Conservation (phyloP, 2,113 vertebrate genomes). For the Vireo altiloquus region DNA sequence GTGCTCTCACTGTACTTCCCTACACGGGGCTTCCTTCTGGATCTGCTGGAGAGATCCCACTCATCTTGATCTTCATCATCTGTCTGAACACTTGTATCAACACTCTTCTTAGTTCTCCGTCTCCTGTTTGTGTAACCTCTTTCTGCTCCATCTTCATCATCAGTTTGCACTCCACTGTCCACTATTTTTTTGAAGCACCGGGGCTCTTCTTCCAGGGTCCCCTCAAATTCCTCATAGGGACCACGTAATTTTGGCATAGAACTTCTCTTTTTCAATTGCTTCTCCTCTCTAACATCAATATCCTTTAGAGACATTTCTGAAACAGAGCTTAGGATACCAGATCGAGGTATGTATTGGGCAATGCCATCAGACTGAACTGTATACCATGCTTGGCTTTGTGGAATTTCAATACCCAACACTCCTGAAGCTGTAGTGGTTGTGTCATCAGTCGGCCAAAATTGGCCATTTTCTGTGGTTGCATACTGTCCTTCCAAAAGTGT, state of each 20-base stretch:
- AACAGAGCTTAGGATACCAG: slow-evolving; percentile 76
- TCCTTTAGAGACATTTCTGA: slow-evolving; percentile 83
- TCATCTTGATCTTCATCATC: slow-evolving; percentile 98
- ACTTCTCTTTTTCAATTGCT: slow-evolving; percentile 77
- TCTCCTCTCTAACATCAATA: slow-evolving; percentile 78
- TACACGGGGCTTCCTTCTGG: slow-evolving; percentile 83
- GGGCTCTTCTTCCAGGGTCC: slow-evolving; percentile 66
- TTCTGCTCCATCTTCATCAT: slow-evolving; percentile 92
- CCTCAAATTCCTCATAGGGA: slow-evolving; percentile 79
- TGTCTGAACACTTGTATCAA: slow-evolving; percentile 91
- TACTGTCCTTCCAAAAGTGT: slow-evolving; percentile 87
- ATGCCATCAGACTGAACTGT: slow-evolving; percentile 78
- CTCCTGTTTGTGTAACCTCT: slow-evolving; percentile 82
- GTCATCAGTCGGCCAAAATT: slow-evolving; percentile 91
- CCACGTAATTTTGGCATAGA: slow-evolving; percentile 74
- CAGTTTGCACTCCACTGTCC: slow-evolving; percentile 95
- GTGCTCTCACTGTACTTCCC: slow-evolving; percentile 82
- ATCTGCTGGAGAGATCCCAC: slow-evolving; percentile 88
- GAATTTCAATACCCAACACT: slow-evolving; percentile 75
- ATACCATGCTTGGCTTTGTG: slow-evolving; percentile 78
- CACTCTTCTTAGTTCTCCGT: slow-evolving; percentile 84
- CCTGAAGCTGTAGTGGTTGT: slow-evolving; percentile 75
- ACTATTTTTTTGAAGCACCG: slow-evolving; percentile 84
- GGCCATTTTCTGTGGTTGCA: slow-evolving; percentile 79
- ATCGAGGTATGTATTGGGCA: slow-evolving; percentile 75